Evolutionary conservation across 2,888 invertebrate species (phyloP).

Genomic region (Cerceris ruficornis): DNA sequence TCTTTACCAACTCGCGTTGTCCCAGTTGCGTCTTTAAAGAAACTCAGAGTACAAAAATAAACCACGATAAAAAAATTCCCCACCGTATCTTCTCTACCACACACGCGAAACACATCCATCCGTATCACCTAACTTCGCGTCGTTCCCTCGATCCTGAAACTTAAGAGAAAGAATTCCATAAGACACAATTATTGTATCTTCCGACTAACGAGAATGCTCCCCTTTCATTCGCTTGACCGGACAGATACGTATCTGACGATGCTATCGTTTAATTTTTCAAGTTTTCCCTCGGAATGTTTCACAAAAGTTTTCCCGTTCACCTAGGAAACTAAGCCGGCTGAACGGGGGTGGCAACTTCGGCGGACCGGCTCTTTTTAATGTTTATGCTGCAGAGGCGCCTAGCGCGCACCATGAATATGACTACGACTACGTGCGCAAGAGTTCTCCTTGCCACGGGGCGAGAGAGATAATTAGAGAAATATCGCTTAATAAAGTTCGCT

Average conservation of each 20-base stretch:
- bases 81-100: too few species aligned
- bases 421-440: slow-evolving; percentile 35
- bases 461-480: slow-evolving; percentile 80
- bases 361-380: slow-evolving; percentile 67
- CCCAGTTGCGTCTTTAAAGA: neutral
- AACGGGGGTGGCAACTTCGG: slow-evolving; percentile 60
- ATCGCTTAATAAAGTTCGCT: slow-evolving; percentile 79
- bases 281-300: slow-evolving; percentile 59
- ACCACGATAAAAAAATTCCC: too few species aligned
- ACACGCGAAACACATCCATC: too few species aligned
- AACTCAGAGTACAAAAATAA: neutral
- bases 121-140: too few species aligned
- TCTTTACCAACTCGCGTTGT: too few species aligned
- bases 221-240: neutral
- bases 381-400: slow-evolving; percentile 70
- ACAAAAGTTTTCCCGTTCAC: slow-evolving; percentile 61
- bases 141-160: too few species aligned
- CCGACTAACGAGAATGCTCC: neutral
- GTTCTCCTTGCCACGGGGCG: slow-evolving; percentile 44
- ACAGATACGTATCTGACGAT: slow-evolving; percentile 28
- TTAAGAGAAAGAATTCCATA: too few species aligned
- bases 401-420: slow-evolving; percentile 60
- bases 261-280: slow-evolving; percentile 65
- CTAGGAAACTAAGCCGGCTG: slow-evolving; percentile 31
- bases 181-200: too few species aligned